Evolutionary conservation across 1,140 invertebrate genomes (phyloP).

Genomic region (Thaumatotibia leucotreta): DNA sequence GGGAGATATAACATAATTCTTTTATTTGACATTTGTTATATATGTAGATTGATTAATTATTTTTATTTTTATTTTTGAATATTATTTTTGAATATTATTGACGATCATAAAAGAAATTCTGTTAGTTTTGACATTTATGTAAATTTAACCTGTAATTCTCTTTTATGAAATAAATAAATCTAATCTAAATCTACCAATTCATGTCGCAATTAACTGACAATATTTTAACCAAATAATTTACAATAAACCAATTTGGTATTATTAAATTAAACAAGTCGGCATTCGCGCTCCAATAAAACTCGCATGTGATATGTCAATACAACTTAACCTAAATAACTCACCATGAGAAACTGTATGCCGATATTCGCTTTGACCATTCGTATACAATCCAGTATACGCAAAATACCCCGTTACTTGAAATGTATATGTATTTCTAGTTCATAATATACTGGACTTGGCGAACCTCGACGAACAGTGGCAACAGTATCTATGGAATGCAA

Average conservation of each 20-base stretch:
- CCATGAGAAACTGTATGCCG: not conserved
- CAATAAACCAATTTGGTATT: not conserved
- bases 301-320: conserved; percentile 5
- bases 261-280: not conserved
- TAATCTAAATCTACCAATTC: not conserved
- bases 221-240: not conserved
- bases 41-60: too few species aligned
- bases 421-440: not conserved
- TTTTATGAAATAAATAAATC: not conserved
- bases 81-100: too few species aligned
- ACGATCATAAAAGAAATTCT: too few species aligned
- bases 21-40: too few species aligned
- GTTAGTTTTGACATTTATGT: too few species aligned
- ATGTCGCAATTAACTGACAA: not conserved
- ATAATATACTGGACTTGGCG: not conserved
- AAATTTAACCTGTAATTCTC: too few species aligned
- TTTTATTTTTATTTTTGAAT: too few species aligned
- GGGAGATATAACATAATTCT: too few species aligned
- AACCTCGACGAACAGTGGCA: not conserved
- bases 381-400: not conserved
- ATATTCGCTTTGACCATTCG: not conserved
- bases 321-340: conserved; percentile 8
- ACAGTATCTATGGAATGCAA: not conserved
- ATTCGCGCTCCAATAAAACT: conserved; percentile 5
- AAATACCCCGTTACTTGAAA: not conserved